Evolutionary conservation across 1,140 invertebrate species (phyloP).

Genomic region (Oedothorax gibbosus): DNA sequence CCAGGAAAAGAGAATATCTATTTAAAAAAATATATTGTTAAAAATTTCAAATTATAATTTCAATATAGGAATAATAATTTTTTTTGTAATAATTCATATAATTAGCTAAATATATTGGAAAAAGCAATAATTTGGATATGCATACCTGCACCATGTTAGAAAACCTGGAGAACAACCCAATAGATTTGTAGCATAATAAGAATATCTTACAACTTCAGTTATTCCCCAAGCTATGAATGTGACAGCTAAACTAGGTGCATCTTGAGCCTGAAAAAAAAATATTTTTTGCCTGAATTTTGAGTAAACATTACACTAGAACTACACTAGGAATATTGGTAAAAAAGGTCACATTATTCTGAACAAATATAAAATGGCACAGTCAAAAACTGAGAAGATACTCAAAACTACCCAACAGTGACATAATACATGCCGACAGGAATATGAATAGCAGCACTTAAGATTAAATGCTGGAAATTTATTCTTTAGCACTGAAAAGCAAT

Average conservation of each 20-base stretch:
- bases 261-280: conserved; percentile 13
- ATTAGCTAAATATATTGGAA: background rate
- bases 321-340: no score
- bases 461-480: no score
- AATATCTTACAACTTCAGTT: conserved; percentile 50
- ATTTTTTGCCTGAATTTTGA: no score
- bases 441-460: no score
- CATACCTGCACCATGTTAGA: conserved; percentile 55
- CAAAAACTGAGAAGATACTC: no score
- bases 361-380: no score
- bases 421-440: no score
- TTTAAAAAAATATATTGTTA: conserved; percentile 8
- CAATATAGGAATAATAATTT: background rate
- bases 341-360: no score
- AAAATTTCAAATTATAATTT: background rate
- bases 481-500: no score
- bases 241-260: conserved; percentile 22
- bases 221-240: conserved; percentile 46
- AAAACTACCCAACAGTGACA: no score
- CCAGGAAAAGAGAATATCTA: conserved; percentile 48
- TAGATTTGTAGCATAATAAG: conserved; percentile 35
- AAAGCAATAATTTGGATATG: no score
- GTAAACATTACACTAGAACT: no score
- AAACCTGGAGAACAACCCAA: background rate
- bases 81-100: background rate